A percentile compares a stretch with the other conserved stretches of the same genome.
Conservation (phyloP, 1,140 invertebrate species). For the Wiebesia pumilae region DNA sequence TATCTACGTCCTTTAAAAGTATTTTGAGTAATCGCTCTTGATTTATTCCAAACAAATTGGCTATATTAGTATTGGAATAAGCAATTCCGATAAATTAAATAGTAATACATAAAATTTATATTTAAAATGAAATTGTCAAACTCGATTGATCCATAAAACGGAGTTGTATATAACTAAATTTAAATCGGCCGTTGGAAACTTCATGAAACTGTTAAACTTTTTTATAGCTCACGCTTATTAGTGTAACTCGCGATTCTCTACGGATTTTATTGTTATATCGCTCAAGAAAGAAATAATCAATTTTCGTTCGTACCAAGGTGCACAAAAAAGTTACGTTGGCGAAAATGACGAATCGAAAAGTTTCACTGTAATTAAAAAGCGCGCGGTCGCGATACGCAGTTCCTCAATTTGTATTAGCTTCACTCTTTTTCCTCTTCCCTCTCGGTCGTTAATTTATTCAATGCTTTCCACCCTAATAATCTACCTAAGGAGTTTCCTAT, state of each 20-base stretch:
- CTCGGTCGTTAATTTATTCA: neutral
- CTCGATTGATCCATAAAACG: slow-evolving; percentile 29
- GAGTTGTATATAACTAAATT: slow-evolving; percentile 9
- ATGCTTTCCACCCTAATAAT: neutral
- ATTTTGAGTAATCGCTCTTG: neutral
- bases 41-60: neutral
- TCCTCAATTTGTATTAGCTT: slow-evolving; percentile 9
- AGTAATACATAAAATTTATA: slow-evolving; percentile 1
- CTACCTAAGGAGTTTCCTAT: neutral
- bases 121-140: slow-evolving; percentile 26
- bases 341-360: slow-evolving; percentile 39
- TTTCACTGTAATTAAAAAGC: slow-evolving; percentile 44
- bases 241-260: slow-evolving; percentile 6
- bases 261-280: slow-evolving; percentile 19
- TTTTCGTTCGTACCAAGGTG: slow-evolving; percentile 19
- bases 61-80: neutral
- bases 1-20: neutral
- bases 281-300: slow-evolving; percentile 34
- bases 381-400: neutral
- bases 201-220: slow-evolving; percentile 35
- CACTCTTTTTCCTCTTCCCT: neutral
- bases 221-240: slow-evolving; percentile 1
- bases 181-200: slow-evolving; percentile 13
- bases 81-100: neutral
- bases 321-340: neutral